phyloP scores from a whole-genome alignment of 1,140 invertebrate genomes.

The Macrobrachium nipponense region DNA sequence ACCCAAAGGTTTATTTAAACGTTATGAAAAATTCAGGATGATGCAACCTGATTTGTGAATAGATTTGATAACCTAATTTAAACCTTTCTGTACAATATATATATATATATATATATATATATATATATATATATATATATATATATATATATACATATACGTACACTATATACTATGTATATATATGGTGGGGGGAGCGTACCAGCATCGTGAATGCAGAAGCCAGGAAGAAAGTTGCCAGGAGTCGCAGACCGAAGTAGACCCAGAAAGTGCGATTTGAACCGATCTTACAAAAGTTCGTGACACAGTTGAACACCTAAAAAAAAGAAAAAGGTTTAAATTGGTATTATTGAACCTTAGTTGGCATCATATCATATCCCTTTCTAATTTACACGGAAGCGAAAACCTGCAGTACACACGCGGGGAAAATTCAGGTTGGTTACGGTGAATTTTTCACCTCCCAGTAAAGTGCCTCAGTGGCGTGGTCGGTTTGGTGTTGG shows the following conservation, averaged over 20 bases:
- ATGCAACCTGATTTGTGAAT: too few relatives aligned
- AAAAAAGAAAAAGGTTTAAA: neutral
- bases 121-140: constrained; percentile 14
- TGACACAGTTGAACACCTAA: neutral
- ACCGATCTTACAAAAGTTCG: neutral
- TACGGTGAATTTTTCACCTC: too few relatives aligned
- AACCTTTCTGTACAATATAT: neutral
- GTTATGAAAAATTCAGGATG: too few relatives aligned
- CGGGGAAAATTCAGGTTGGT: too few relatives aligned
- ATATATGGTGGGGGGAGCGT: neutral
- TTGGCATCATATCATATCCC: too few relatives aligned
- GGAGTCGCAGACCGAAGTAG: constrained; percentile 21
- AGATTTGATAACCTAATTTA: too few relatives aligned
- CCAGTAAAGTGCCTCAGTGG: too few relatives aligned
- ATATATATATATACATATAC: constrained; percentile 17
- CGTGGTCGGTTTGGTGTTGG: too few relatives aligned
- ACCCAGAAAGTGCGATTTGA: neutral
- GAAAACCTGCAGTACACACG: too few relatives aligned
- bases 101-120: too few relatives aligned
- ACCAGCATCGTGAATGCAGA: constrained; percentile 78
- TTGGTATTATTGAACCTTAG: too few relatives aligned
- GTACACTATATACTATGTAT: constrained; percentile 10
- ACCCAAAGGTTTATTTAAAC: neutral
- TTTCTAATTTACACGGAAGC: too few relatives aligned
- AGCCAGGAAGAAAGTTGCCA: constrained; percentile 34